Conservation (phyloP, 2,888 invertebrate species). For the Choristoneura rosaceana region DNA sequence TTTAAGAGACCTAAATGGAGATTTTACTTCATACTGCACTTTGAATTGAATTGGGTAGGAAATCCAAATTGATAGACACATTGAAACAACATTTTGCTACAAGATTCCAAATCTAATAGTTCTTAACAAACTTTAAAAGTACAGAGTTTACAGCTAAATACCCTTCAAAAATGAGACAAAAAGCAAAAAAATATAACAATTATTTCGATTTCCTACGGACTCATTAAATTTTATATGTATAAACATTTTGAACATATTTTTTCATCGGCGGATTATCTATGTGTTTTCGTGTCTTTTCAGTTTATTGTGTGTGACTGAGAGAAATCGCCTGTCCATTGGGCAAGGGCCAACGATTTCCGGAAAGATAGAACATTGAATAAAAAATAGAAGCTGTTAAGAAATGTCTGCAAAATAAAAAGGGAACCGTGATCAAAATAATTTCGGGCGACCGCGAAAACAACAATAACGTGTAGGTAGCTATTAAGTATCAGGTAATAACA, state of each 20-base stretch:
- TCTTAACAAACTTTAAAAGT: not conserved
- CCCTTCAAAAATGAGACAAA: not conserved
- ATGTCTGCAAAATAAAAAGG: constrained; percentile 9
- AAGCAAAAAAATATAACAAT: not conserved
- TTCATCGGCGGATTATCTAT: not conserved
- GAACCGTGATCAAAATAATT: not conserved
- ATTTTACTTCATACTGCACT: not conserved
- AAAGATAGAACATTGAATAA: not conserved
- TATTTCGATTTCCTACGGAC: not conserved
- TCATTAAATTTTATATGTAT: not conserved
- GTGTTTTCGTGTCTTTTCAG: not conserved
- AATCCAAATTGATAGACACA: not conserved
- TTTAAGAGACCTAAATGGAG: not conserved
- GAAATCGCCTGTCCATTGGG: constrained; percentile 8
- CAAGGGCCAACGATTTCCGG: constrained; percentile 25
- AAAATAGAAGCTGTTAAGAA: constrained; percentile 4
- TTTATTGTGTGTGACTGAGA: constrained; percentile 13
- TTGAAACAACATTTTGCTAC: not conserved
- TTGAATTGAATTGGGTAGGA: not conserved
- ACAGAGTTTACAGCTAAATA: not conserved
- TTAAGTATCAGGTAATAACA: not conserved
- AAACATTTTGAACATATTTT: not conserved
- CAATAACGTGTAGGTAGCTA: not conserved
- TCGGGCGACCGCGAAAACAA: not conserved
- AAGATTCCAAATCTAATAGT: not conserved